These are phyloP conservation scores for Branchipolynoe longqiensis DNA, from an alignment of 2,888 invertebrate genomes.

Conservation along the genomic window DNA sequence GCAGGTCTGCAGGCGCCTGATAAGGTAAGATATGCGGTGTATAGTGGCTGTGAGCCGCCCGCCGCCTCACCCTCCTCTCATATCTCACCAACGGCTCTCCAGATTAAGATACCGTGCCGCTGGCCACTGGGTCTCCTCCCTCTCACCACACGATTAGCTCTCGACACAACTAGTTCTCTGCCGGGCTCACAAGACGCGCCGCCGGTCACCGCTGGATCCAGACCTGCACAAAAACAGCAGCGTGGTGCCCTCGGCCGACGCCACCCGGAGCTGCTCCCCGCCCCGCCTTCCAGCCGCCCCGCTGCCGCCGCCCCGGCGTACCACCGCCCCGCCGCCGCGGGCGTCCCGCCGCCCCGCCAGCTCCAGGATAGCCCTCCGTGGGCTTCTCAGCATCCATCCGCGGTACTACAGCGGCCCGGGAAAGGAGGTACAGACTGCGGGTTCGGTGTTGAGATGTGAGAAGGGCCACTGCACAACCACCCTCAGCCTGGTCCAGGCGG, in stretches of 20 bases:
- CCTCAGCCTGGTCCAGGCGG: too few relatives aligned
- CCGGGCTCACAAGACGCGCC: neutral
- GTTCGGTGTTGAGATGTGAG: too few relatives aligned
- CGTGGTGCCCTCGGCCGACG: neutral
- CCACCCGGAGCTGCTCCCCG: neutral
- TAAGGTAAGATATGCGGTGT: slow-evolving; percentile 55
- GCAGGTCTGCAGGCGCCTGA: slow-evolving; percentile 22
- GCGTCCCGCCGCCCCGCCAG: too few relatives aligned
- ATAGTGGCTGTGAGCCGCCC: slow-evolving; percentile 4
- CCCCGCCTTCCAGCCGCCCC: too few relatives aligned
- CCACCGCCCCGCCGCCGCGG: too few relatives aligned
- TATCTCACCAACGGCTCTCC: slow-evolving; percentile 52
- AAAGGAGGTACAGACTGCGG: too few relatives aligned
- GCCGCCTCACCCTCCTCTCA: slow-evolving; percentile 15
- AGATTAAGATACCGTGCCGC: slow-evolving; percentile 58
- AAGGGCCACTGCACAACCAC: too few relatives aligned
- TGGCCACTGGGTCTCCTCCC: neutral
- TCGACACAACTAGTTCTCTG: slow-evolving; percentile 26
- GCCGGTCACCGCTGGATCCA: neutral
- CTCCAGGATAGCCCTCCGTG: too few relatives aligned
- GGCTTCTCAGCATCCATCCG: too few relatives aligned
- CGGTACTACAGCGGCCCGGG: too few relatives aligned
- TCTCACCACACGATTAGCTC: slow-evolving; percentile 13
- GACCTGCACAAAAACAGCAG: slow-evolving; percentile 2
- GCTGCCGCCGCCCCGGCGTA: too few relatives aligned